phyloP scores from a whole-genome alignment of 2,113 vertebrate species.

The Rhegmatorhina hoffmannsi region DNA sequence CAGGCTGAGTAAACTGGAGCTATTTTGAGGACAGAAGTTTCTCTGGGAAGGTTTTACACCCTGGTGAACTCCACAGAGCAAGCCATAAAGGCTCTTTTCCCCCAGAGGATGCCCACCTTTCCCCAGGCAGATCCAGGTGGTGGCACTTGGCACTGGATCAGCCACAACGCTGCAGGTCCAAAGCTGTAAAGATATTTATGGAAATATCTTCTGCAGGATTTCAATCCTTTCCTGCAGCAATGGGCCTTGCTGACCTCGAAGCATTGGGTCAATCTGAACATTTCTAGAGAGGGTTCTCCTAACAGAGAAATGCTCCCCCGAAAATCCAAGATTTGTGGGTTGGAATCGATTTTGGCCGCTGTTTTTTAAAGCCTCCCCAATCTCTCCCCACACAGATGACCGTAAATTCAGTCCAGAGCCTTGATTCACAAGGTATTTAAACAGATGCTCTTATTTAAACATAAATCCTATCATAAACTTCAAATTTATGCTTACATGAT shows the following conservation, averaged over 20 bases:
- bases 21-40: not conserved
- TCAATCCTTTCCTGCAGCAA: not conserved
- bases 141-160: accelerated
- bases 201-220: slow-evolving; percentile 9
- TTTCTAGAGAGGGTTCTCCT: slow-evolving; percentile 11
- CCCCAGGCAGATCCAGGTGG: not conserved
- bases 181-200: not conserved
- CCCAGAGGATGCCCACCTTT: not conserved
- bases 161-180: not conserved
- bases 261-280: not conserved
- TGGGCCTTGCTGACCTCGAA: not conserved
- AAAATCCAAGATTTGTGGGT: slow-evolving; percentile 56
- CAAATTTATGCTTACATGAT: slow-evolving; percentile 69
- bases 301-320: not conserved
- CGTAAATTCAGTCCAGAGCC: slow-evolving; percentile 56
- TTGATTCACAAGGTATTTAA: slow-evolving; percentile 65
- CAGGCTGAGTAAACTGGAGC: not conserved
- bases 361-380: slow-evolving; percentile 52
- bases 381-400: slow-evolving; percentile 43
- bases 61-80: not conserved
- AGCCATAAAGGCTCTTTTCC: not conserved
- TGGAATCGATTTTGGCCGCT: slow-evolving; percentile 44
- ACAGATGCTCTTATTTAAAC: slow-evolving; percentile 71
- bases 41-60: not conserved
- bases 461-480: slow-evolving; percentile 69